Evolutionary conservation across 2,888 invertebrate genomes (phyloP).

Genomic region (Maniola hyperantus): DNA sequence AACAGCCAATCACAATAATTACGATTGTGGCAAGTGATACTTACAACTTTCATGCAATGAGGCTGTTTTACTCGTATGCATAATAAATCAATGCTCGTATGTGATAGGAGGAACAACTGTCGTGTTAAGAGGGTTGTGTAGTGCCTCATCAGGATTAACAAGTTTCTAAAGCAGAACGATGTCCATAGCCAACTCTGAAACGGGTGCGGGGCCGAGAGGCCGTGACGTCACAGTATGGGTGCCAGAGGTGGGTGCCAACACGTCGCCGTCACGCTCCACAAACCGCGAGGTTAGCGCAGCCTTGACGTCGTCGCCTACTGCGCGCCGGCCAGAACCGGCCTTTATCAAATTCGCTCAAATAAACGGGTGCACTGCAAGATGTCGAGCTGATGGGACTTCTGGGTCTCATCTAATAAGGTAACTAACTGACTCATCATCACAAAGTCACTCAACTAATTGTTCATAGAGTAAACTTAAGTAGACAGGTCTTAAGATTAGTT

Average conservation of each 20-base stretch:
- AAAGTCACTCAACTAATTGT: no score
- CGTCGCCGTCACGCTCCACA: conserved; percentile 82
- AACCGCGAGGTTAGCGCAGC: conserved; percentile 79
- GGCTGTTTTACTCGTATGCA: no score
- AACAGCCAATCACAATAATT: no score
- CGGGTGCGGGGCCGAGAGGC: conserved; percentile 32
- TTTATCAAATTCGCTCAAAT: conserved; percentile 44
- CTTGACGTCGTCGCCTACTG: conserved; percentile 79
- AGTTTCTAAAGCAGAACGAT: neutral
- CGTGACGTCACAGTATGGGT: conserved; percentile 77
- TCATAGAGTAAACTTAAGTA: no score
- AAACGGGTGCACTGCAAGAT: conserved; percentile 43
- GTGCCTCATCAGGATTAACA: neutral
- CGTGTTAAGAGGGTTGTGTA: no score
- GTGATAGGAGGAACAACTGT: no score
- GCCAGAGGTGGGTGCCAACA: conserved; percentile 77
- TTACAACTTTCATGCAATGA: no score
- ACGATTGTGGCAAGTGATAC: neutral
- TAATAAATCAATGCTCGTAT: no score
- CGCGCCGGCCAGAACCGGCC: conserved; percentile 67
- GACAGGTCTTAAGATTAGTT: no score
- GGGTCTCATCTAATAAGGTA: neutral
- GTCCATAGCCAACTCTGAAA: neutral
- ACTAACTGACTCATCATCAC: no score
- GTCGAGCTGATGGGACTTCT: neutral